These are phyloP conservation scores for Whitmania pigra DNA, from an alignment of 1,140 invertebrate genomes.

Conservation along the genomic window DNA sequence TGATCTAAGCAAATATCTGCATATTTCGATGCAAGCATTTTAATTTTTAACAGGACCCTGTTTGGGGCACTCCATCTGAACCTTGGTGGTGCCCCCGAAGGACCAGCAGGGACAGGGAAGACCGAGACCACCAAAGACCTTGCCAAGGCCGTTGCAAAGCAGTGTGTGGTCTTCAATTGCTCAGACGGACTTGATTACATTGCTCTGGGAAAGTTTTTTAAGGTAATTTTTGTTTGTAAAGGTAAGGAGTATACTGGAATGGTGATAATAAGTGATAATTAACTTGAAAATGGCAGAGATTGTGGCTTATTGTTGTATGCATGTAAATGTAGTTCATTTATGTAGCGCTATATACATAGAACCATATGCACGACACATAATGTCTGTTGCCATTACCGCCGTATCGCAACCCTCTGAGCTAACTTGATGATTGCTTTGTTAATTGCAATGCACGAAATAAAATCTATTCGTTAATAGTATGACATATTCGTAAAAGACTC, in stretches of 20 bases:
- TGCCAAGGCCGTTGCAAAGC: slow-evolving; percentile 69
- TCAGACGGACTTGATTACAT: slow-evolving; percentile 85
- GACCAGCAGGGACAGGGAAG: slow-evolving; percentile 44
- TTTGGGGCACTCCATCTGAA: slow-evolving; percentile 43
- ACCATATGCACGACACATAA: too few relatives aligned
- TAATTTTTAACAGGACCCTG: slow-evolving; percentile 33
- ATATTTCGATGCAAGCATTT: background rate
- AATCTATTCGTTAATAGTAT: too few relatives aligned
- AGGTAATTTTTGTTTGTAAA: slow-evolving; percentile 50
- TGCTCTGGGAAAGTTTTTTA: slow-evolving; percentile 88
- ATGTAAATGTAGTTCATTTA: too few relatives aligned
- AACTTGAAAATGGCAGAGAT: background rate
- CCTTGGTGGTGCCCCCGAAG: slow-evolving; percentile 43
- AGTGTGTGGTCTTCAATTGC: slow-evolving; percentile 93
- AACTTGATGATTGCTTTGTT: too few relatives aligned
- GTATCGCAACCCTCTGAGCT: too few relatives aligned
- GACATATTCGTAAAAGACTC: too few relatives aligned
- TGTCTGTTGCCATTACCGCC: too few relatives aligned
- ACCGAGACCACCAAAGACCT: slow-evolving; percentile 45
- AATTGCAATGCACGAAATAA: too few relatives aligned
- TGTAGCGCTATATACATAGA: too few relatives aligned
- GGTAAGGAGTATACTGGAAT: too few relatives aligned
- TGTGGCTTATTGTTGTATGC: background rate
- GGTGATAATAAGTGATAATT: background rate
- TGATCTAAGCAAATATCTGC: background rate